Evolutionary conservation across 2,113 vertebrate species (phyloP).

Genomic region (Carassius gibelio): DNA sequence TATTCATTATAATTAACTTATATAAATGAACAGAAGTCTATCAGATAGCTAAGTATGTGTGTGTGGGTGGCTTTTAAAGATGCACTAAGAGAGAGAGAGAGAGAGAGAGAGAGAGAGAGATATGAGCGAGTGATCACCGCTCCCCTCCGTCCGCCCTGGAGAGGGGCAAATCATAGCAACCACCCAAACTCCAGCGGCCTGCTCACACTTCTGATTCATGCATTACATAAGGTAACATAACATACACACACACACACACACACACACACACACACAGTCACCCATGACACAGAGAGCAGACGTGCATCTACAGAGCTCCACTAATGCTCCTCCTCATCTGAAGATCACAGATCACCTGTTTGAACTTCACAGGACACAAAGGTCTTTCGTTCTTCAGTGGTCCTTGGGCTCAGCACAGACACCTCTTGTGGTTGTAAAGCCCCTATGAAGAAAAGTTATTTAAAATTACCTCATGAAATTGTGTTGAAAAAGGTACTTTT

Average conservation of each 20-base stretch:
- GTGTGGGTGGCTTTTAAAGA: background rate
- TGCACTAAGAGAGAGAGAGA: conserved; percentile 8
- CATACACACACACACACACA: conserved; percentile 32
- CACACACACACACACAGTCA: conserved; percentile 38
- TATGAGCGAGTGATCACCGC: conserved; percentile 61
- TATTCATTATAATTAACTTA: background rate
- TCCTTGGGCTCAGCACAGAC: background rate
- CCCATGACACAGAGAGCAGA: conserved; percentile 17
- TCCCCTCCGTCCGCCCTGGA: conserved; percentile 58
- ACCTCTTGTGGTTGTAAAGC: background rate
- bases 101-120: conserved; percentile 27
- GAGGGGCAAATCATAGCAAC: conserved; percentile 56
- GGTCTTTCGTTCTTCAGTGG: background rate
- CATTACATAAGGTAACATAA: conserved; percentile 56
- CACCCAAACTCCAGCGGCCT: conserved; percentile 31
- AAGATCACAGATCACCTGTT: background rate
- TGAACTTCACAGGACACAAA: background rate
- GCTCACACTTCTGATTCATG: conserved; percentile 55
- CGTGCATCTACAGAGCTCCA: background rate
- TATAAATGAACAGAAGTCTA: background rate
- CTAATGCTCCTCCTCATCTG: background rate
- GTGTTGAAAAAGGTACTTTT: background rate
- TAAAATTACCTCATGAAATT: background rate
- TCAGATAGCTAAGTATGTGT: background rate
- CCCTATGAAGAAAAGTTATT: background rate